A percentile compares a stretch with the other conserved stretches of the same genome.
These are phyloP conservation scores for Garra rufa DNA, from an alignment of 2,113 vertebrate species.

Conservation along the genomic window DNA sequence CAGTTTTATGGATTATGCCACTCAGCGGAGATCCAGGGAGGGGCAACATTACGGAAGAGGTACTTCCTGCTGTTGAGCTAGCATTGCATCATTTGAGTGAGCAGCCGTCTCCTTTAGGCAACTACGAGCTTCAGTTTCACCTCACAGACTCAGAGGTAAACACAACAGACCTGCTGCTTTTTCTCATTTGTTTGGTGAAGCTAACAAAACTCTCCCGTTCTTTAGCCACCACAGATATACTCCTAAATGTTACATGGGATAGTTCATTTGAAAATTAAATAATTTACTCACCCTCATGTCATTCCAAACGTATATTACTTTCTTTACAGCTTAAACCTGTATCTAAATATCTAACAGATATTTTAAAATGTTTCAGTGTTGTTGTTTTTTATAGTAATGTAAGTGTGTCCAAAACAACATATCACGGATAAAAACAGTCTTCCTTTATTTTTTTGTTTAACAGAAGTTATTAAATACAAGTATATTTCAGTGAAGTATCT, in stretches of 20 bases:
- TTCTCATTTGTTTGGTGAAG: background rate
- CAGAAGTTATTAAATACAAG: background rate
- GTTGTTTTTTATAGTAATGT: background rate
- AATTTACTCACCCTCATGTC: background rate
- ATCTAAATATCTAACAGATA: background rate
- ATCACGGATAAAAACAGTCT: background rate
- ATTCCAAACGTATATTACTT: background rate
- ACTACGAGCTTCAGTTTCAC: slow-evolving; percentile 78
- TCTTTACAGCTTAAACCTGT: background rate
- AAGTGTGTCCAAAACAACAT: background rate
- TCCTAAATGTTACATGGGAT: background rate
- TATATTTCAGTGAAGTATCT: too few species aligned
- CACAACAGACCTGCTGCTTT: background rate
- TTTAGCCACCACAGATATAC: background rate
- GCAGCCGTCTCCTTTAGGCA: slow-evolving; percentile 72
- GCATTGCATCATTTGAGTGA: slow-evolving; percentile 79
- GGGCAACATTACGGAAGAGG: slow-evolving; percentile 67
- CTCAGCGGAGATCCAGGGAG: slow-evolving; percentile 56
- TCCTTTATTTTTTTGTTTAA: background rate
- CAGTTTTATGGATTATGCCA: slow-evolving; percentile 78
- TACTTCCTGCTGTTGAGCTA: slow-evolving; percentile 73
- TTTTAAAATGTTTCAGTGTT: background rate
- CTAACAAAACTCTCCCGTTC: background rate
- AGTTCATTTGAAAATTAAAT: background rate
- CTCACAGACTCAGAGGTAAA: slow-evolving; percentile 77